Evolutionary conservation across 1,140 invertebrate species (phyloP).

Genomic region (Hypothenemus hampei): DNA sequence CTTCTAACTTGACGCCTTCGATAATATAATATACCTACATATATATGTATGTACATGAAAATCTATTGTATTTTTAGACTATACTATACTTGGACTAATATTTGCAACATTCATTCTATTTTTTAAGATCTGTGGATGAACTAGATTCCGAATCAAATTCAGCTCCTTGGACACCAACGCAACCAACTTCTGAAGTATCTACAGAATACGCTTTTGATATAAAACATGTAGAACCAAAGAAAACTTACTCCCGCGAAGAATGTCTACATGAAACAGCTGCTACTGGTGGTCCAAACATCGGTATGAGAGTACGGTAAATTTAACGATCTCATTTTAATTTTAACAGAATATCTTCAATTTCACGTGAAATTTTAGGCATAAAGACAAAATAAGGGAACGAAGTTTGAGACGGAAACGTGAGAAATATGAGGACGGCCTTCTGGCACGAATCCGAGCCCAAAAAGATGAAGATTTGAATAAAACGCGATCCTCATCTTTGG

Average conservation of each 20-base stretch:
- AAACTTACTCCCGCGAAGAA: slow-evolving; percentile 63
- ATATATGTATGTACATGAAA: too few relatives aligned
- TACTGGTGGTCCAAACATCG: slow-evolving; percentile 55
- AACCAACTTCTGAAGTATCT: slow-evolving; percentile 35
- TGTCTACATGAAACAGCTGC: slow-evolving; percentile 67
- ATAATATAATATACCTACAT: too few relatives aligned
- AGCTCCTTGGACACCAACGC: slow-evolving; percentile 38
- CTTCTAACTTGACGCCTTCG: too few relatives aligned
- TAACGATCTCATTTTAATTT: background rate
- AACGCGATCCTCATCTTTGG: slow-evolving; percentile 41
- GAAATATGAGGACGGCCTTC: slow-evolving; percentile 48
- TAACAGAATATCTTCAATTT: slow-evolving; percentile 1
- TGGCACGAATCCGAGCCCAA: slow-evolving; percentile 46
- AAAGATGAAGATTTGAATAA: slow-evolving; percentile 36
- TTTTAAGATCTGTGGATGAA: slow-evolving; percentile 40
- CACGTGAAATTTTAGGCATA: slow-evolving; percentile 35
- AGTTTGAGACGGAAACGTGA: slow-evolving; percentile 46
- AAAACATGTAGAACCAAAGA: slow-evolving; percentile 43
- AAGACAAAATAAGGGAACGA: slow-evolving; percentile 45
- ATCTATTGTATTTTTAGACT: too few relatives aligned
- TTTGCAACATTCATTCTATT: too few relatives aligned
- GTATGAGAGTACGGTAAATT: slow-evolving; percentile 47
- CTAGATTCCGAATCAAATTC: slow-evolving; percentile 41
- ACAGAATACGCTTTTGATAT: slow-evolving; percentile 36
- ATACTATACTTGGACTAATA: too few relatives aligned